Evolutionary conservation across 2,888 invertebrate genomes (phyloP).

Genomic region (Autographa pulchrina): DNA sequence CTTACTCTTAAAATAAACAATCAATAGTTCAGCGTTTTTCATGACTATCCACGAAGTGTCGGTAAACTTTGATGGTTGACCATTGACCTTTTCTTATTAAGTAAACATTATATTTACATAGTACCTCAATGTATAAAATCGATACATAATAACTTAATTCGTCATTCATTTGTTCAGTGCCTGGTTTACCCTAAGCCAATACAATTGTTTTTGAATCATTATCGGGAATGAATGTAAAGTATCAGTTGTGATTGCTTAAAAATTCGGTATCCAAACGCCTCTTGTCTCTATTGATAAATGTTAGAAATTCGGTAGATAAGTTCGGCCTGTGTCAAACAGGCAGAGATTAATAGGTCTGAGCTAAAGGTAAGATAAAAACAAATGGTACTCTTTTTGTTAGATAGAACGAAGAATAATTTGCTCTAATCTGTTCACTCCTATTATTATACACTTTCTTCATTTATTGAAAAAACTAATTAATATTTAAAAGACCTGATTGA

Average conservation of each 20-base stretch:
- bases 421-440: background rate
- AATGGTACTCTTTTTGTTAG: conserved; percentile 33
- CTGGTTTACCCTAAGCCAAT: background rate
- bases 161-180: too few species aligned
- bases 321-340: conserved; percentile 43
- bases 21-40: too few species aligned
- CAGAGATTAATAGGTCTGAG: conserved; percentile 44
- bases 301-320: conserved; percentile 38
- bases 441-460: too few species aligned
- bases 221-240: conserved; percentile 20
- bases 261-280: conserved; percentile 38
- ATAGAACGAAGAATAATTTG: conserved; percentile 35
- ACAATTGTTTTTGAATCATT: conserved; percentile 10
- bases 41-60: too few species aligned
- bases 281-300: conserved; percentile 50
- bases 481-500: too few species aligned
- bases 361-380: conserved; percentile 51
- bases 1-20: too few species aligned
- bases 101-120: too few species aligned
- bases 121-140: too few species aligned
- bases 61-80: too few species aligned
- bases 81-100: too few species aligned
- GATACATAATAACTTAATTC: too few species aligned
- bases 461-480: too few species aligned
- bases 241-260: conserved; percentile 34